A percentile compares a stretch with the other conserved stretches of the same genome.
phyloP scores from a whole-genome alignment of 2,113 vertebrate species.

The Cololabis saira region DNA sequence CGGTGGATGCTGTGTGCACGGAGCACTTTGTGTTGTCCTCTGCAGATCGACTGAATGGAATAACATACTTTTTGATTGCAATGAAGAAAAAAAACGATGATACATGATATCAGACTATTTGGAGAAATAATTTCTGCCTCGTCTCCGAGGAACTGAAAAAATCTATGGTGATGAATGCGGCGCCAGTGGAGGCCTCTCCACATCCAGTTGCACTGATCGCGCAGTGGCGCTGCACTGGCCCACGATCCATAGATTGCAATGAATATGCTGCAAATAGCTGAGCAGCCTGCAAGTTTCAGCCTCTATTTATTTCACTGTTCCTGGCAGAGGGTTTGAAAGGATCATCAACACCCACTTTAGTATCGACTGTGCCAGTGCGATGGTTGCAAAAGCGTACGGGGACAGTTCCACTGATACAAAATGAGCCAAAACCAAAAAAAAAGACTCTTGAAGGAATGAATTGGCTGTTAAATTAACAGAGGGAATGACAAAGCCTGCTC shows the following conservation, averaged over 20 bases:
- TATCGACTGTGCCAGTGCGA: constrained; percentile 52
- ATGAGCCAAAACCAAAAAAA: constrained; percentile 1
- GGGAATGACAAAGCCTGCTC: background rate
- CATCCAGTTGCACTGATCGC: constrained; percentile 59
- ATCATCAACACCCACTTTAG: constrained; percentile 68
- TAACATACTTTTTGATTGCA: constrained; percentile 32
- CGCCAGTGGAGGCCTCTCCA: constrained; percentile 59
- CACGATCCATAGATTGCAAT: constrained; percentile 62
- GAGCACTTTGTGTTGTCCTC: background rate
- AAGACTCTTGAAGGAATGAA: background rate
- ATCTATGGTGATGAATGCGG: constrained; percentile 70
- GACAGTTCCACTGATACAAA: constrained; percentile 32
- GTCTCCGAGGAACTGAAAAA: constrained; percentile 48
- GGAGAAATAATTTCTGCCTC: constrained; percentile 63
- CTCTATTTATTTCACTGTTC: constrained; percentile 57
- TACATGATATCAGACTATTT: constrained; percentile 66
- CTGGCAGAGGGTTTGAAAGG: constrained; percentile 62
- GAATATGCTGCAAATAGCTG: constrained; percentile 63
- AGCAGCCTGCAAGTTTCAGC: constrained; percentile 47
- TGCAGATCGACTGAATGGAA: background rate
- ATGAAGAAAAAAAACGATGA: constrained; percentile 39
- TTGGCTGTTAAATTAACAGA: constrained; percentile 12
- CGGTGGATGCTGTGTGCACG: too few species aligned
- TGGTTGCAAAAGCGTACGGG: constrained; percentile 47
- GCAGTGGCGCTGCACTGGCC: constrained; percentile 30